Evolutionary conservation across 2,113 vertebrate species (phyloP), one percentile per base, ranked within the genome.

Genomic region (Elanoides forficatus): DNA sequence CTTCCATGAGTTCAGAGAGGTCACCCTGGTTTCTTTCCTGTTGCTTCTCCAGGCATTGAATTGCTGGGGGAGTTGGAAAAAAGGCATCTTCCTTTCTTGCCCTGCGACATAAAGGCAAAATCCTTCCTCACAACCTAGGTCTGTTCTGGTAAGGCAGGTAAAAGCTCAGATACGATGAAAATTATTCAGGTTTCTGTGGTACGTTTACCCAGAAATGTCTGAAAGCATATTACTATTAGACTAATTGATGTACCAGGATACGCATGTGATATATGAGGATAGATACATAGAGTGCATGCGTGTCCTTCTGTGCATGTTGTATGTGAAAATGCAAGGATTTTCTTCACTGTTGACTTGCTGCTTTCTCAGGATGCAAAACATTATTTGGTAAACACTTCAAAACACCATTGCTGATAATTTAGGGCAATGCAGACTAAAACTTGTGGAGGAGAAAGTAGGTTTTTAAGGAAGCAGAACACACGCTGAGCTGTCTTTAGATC

Each of bases 1-100:
- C 76, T 96, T 93, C 88, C 80, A 36, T 27, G 79, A 91, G 94
- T 97, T 97, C 95, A 96, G 65, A 75, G 47, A 76, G 95, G 96
- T 97, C 95, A 94, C 84, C 53, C 21, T 73, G 84, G 84, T 65
- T 93, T 91, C 93, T 96, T 97, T 97, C 97, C 97, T 97, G 97
- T 94, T 94, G 86, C 95, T 97, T 89, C 96, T 97, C 58, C 95
- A 96, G 95, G 95, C 96, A 90, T 59, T 96, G 88, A 95, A 84
- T 90, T 96, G 72, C 73, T 94, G 83, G 50, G 70, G 56, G 56
- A 93, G 63, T 5, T 86, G 66, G 72, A 38, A 87, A 87, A 93
- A 97, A 91, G 59, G 45, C 95, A 94, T 75, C 94, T 95, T 96
- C 92, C 92, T 96, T 96, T 97, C 80, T 95, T 88, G 18, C 71